These are phyloP conservation scores for Tragelaphus scriptus DNA, from an alignment of 2,113 vertebrate species.

Conservation along the genomic window DNA sequence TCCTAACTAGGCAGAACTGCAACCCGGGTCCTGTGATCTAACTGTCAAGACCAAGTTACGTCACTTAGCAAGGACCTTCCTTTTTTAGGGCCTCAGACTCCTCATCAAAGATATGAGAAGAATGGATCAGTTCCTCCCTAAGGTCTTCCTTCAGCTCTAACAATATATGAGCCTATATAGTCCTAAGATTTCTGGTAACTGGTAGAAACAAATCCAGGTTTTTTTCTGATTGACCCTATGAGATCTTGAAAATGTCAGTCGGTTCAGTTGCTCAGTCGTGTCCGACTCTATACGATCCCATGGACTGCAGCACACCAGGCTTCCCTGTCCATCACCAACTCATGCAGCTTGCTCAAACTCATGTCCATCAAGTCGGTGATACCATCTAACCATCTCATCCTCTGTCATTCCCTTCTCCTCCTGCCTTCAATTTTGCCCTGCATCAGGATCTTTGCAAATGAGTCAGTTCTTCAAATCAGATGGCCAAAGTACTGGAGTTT, in stretches of 20 bases:
- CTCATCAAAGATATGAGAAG: not conserved
- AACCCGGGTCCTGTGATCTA: not conserved
- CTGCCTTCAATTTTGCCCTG: not conserved
- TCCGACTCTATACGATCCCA: not conserved
- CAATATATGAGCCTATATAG: not conserved
- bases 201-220: not conserved
- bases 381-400: not conserved
- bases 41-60: not conserved
- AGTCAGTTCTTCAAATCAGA: not conserved
- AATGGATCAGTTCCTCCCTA: not conserved
- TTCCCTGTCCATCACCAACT: not conserved
- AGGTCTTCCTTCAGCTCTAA: not conserved
- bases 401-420: not conserved
- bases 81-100: not conserved
- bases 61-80: not conserved
- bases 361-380: not conserved
- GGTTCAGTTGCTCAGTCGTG: not conserved
- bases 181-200: not conserved
- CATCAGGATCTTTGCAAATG: not conserved
- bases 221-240: not conserved
- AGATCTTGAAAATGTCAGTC: constrained; percentile 1
- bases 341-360: not conserved
- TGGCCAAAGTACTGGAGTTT: not conserved
- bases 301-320: not conserved
- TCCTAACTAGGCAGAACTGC: not conserved